These are phyloP conservation scores for Cinara cedri DNA, from an alignment of 2,888 invertebrate genomes.

Conservation along the genomic window DNA sequence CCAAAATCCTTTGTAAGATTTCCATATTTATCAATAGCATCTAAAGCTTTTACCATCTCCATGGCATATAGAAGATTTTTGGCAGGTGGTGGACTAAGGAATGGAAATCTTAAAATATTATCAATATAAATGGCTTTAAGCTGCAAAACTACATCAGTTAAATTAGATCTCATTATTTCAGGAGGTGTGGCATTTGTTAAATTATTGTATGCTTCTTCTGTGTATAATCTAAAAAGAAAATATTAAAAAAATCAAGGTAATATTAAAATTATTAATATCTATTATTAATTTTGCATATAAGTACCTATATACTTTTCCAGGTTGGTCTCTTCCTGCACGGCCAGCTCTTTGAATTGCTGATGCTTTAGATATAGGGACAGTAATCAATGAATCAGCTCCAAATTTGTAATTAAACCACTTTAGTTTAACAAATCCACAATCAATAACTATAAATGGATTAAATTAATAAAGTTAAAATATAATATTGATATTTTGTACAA, in stretches of 20 bases:
- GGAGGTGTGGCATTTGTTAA: conserved; percentile 79
- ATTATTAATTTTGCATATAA: conserved; percentile 54
- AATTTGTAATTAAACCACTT: conserved; percentile 85
- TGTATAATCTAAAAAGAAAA: conserved; percentile 70
- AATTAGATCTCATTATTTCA: conserved; percentile 89
- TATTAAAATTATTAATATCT: neutral
- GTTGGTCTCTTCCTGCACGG: conserved; percentile 81
- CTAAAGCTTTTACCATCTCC: conserved; percentile 85
- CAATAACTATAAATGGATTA: conserved; percentile 73
- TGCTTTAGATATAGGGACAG: conserved; percentile 83
- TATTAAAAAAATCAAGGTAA: neutral
- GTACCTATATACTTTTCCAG: conserved; percentile 87
- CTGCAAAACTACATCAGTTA: conserved; percentile 84
- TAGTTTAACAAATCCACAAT: conserved; percentile 94
- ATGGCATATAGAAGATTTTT: conserved; percentile 82
- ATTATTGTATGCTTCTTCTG: conserved; percentile 76
- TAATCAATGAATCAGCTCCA: conserved; percentile 82
- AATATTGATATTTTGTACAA: no score
- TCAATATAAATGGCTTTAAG: conserved; percentile 93
- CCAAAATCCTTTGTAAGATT: conserved; percentile 80
- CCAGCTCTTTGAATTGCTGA: conserved; percentile 93
- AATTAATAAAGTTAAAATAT: neutral
- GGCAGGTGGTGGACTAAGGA: conserved; percentile 91
- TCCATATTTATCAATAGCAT: conserved; percentile 79
- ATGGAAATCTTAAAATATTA: conserved; percentile 88